phyloP scores from a whole-genome alignment of 2,113 vertebrate species.

The Arvicanthis niloticus region DNA sequence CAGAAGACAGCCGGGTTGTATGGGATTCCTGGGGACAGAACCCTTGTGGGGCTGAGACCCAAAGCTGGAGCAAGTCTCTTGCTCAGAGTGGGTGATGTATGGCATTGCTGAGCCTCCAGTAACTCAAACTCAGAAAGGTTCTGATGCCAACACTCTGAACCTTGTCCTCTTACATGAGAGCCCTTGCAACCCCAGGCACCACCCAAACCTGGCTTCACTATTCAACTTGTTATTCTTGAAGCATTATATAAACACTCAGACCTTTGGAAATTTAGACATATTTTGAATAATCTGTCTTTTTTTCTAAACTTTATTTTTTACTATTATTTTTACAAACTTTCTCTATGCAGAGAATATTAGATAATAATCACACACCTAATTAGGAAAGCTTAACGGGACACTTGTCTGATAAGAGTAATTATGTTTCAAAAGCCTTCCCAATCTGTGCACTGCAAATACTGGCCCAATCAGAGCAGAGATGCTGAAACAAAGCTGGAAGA shows the following conservation, averaged over 20 bases:
- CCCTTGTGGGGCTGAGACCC: not conserved
- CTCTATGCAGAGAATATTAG: conserved; percentile 25
- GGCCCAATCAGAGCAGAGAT: conserved; percentile 7
- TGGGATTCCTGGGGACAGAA: not conserved
- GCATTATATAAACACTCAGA: not conserved
- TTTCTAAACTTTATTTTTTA: not conserved
- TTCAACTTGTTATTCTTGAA: conserved; percentile 9
- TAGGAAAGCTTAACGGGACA: conserved; percentile 63
- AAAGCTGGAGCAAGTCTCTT: not conserved
- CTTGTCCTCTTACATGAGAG: not conserved
- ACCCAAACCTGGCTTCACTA: not conserved
- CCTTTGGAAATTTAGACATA: conserved; percentile 46
- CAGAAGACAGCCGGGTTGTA: not conserved
- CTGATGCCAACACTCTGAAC: not conserved
- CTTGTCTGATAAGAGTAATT: conserved; percentile 51
- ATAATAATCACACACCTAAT: conserved; percentile 64
- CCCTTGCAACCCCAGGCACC: not conserved
- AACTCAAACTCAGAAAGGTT: not conserved
- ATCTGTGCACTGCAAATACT: conserved; percentile 27
- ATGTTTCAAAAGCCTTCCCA: conserved; percentile 5
- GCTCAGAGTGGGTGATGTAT: not conserved
- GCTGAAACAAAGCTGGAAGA: conserved; percentile 14
- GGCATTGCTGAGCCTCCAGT: not conserved
- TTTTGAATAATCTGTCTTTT: conserved; percentile 20
- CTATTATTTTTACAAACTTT: not conserved